phyloP scores from a whole-genome alignment of 1,140 invertebrate species.

The Brachystomella parvula region DNA sequence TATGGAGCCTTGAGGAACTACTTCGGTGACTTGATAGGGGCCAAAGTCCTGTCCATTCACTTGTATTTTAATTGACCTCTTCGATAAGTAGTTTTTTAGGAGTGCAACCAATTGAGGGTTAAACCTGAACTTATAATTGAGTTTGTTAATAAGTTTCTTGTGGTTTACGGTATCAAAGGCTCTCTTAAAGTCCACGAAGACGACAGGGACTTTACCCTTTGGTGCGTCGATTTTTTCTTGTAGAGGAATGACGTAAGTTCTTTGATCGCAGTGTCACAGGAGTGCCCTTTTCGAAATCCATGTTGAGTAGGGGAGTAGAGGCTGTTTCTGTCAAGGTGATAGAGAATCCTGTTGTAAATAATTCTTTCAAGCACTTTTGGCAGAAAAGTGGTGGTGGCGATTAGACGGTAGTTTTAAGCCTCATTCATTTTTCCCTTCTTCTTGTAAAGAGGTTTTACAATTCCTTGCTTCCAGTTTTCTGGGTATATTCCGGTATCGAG shows the following conservation, averaged over 20 bases:
- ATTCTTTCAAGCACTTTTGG: slow-evolving; percentile 16
- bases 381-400: neutral
- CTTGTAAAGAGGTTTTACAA: slow-evolving; percentile 10
- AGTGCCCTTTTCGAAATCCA: slow-evolving; percentile 6
- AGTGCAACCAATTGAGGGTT: neutral
- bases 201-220: slow-evolving; percentile 5
- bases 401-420: neutral
- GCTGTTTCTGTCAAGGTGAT: neutral
- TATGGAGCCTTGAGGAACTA: slow-evolving; percentile 40
- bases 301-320: slow-evolving; percentile 1
- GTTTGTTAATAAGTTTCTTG: slow-evolving; percentile 2
- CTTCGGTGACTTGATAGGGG: slow-evolving; percentile 6
- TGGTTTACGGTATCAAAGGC: slow-evolving; percentile 12
- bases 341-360: slow-evolving; percentile 2
- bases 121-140: slow-evolving; percentile 3
- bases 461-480: neutral
- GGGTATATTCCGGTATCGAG: neutral
- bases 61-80: neutral
- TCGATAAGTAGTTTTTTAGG: neutral
- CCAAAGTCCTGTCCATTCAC: neutral
- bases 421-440: neutral
- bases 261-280: slow-evolving; percentile 5
- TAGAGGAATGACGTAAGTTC: neutral
- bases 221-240: neutral
- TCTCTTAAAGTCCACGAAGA: slow-evolving; percentile 13